A percentile compares a stretch with the other conserved stretches of the same genome.
phyloP scores from a whole-genome alignment of 2,888 invertebrate genomes.

The Lasioglossum marginatum region DNA sequence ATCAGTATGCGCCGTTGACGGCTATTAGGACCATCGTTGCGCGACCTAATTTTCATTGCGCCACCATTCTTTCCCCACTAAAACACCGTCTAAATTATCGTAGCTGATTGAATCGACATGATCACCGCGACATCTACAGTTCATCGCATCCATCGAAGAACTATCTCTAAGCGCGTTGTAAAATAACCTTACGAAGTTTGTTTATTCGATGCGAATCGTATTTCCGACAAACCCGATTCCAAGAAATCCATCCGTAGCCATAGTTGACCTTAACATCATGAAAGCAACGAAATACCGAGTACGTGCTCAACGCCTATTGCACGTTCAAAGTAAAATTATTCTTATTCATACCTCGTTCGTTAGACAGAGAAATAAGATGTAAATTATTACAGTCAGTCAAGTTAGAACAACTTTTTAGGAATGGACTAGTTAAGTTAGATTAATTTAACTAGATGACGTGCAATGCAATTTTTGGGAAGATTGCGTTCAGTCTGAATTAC shows the following conservation, averaged over 20 bases:
- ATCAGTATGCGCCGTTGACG: slow-evolving; percentile 41
- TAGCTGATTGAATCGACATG: not conserved
- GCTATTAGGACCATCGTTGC: slow-evolving; percentile 23
- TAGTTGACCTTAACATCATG: slow-evolving; percentile 31
- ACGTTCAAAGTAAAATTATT: not conserved
- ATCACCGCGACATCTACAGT: not conserved
- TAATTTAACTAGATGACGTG: too few species aligned
- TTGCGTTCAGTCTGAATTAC: too few species aligned
- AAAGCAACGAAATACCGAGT: slow-evolving; percentile 7
- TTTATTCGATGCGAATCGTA: not conserved
- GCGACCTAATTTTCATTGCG: slow-evolving; percentile 29
- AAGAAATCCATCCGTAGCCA: not conserved
- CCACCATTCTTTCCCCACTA: not conserved
- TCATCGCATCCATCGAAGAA: too few species aligned
- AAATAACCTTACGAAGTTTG: not conserved
- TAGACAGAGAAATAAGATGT: not conserved
- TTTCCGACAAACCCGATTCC: not conserved
- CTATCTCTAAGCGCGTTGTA: too few species aligned
- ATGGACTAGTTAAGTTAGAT: too few species aligned
- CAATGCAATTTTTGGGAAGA: too few species aligned
- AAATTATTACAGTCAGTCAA: too few species aligned
- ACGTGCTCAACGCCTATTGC: not conserved
- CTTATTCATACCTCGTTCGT: not conserved
- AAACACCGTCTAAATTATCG: not conserved
- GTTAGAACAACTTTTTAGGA: too few species aligned